Evolutionary conservation across 1,140 invertebrate genomes (phyloP).

Genomic region (Diprion similis): DNA sequence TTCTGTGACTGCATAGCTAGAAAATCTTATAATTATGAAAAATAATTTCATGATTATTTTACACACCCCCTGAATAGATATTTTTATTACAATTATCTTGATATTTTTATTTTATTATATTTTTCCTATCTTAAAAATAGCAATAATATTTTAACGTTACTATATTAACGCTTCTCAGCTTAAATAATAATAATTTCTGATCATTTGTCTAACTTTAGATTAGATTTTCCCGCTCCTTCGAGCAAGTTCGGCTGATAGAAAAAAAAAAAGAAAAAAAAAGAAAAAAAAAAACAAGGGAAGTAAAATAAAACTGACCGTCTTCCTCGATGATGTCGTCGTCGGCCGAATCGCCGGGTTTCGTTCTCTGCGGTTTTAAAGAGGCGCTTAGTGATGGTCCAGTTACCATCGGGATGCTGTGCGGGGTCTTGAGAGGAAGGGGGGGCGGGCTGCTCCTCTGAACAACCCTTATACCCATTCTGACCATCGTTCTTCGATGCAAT

Average conservation of each 20-base stretch:
- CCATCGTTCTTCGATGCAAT: constrained; percentile 73
- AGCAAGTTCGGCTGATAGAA: constrained; percentile 6
- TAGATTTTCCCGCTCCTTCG: constrained; percentile 7
- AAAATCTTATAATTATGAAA: too few relatives aligned
- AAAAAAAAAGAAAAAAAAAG: neutral
- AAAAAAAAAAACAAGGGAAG: neutral
- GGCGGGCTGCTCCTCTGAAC: constrained; percentile 67
- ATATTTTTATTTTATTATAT: too few relatives aligned
- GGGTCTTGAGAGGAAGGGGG: constrained; percentile 49
- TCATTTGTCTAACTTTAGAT: too few relatives aligned
- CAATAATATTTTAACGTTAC: too few relatives aligned
- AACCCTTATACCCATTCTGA: constrained; percentile 85
- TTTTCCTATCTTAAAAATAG: too few relatives aligned
- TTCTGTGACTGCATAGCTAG: too few relatives aligned
- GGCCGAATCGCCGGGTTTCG: constrained; percentile 32
- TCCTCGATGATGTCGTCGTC: constrained; percentile 43
- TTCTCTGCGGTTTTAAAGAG: constrained; percentile 24
- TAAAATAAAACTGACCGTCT: constrained; percentile 36
- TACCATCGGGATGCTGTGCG: constrained; percentile 45
- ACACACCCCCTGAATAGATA: too few relatives aligned
- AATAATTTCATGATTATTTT: too few relatives aligned
- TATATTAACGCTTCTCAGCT: too few relatives aligned
- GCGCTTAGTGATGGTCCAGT: constrained; percentile 6
- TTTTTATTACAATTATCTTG: too few relatives aligned
- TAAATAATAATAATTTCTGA: too few relatives aligned